Evolutionary conservation across 1,140 invertebrate genomes (phyloP).

Genomic region (Macrocentrus cingulum): DNA sequence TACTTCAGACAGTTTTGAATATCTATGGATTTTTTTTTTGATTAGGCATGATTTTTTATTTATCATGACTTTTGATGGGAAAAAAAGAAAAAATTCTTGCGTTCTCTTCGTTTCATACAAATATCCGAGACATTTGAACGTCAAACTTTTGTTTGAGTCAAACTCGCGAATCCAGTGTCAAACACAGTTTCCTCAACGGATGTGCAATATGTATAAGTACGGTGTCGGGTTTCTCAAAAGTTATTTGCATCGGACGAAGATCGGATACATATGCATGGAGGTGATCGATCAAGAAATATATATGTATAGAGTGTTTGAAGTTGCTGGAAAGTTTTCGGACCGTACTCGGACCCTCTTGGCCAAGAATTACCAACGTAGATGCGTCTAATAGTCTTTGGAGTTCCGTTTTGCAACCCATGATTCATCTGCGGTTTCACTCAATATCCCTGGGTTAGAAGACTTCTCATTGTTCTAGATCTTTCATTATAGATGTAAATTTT

Average conservation of each 20-base stretch:
- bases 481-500: slow-evolving; percentile 13
- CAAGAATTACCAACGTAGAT: slow-evolving; percentile 39
- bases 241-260: not conserved
- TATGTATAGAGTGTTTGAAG: slow-evolving; percentile 18
- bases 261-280: not conserved
- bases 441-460: not conserved
- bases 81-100: too few relatives aligned
- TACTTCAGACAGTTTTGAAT: too few relatives aligned
- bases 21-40: too few relatives aligned
- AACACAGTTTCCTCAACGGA: too few relatives aligned
- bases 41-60: too few relatives aligned
- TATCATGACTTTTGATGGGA: too few relatives aligned
- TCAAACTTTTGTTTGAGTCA: too few relatives aligned
- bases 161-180: too few relatives aligned
- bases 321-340: slow-evolving; percentile 29
- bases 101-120: too few relatives aligned
- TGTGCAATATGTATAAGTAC: too few relatives aligned
- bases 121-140: too few relatives aligned
- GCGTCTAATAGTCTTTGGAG: slow-evolving; percentile 25
- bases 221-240: too few relatives aligned
- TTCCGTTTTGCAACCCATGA: slow-evolving; percentile 18
- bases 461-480: not conserved
- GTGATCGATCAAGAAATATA: slow-evolving; percentile 11
- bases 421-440: slow-evolving; percentile 3
- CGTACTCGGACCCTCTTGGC: slow-evolving; percentile 10